phyloP scores from a whole-genome alignment of 2,888 invertebrate species.

The Alentia gelatinosa region DNA sequence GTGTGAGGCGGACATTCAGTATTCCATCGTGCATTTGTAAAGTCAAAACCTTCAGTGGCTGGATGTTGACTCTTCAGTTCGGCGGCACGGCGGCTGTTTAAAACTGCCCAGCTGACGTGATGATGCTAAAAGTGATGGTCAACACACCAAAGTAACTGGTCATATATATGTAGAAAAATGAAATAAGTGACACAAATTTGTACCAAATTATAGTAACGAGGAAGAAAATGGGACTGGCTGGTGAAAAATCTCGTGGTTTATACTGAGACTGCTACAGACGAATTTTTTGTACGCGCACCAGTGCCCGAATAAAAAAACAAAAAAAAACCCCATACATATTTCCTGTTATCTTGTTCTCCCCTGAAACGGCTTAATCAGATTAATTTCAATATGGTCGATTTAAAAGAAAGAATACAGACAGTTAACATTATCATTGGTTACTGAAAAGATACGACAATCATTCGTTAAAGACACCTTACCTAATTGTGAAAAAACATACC shows the following conservation, averaged over 20 bases:
- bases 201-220: not conserved
- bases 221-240: not conserved
- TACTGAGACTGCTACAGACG: not conserved
- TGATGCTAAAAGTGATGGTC: conserved; percentile 10
- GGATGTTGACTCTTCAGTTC: not conserved
- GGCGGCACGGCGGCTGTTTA: not conserved
- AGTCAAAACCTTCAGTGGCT: conserved; percentile 5
- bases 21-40: not conserved
- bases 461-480: too few relatives aligned
- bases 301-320: conserved; percentile 4
- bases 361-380: too few relatives aligned
- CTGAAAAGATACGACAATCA: too few relatives aligned
- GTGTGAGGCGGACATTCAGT: too few relatives aligned
- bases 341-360: not conserved
- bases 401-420: too few relatives aligned
- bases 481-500: too few relatives aligned
- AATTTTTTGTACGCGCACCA: not conserved
- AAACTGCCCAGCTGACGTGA: not conserved
- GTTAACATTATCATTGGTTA: too few relatives aligned
- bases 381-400: too few relatives aligned
- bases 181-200: not conserved
- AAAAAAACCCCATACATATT: not conserved
- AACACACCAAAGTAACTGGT: not conserved
- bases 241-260: not conserved
- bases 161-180: not conserved